Evolutionary conservation across 2,113 vertebrate species (phyloP).

Genomic region (Tretioscincus oriximinensis): DNA sequence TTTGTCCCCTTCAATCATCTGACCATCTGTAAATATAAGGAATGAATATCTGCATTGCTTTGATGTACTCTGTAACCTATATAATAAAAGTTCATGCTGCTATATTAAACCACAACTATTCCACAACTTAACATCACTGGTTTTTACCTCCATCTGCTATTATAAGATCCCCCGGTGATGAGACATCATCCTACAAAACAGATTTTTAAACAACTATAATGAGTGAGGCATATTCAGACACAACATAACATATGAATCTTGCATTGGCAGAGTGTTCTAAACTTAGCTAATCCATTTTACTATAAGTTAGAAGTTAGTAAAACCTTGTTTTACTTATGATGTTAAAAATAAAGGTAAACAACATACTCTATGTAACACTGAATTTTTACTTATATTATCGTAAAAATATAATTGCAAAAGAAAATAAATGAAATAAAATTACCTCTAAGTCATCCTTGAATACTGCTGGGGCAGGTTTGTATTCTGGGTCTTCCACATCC

Average conservation of each 20-base stretch:
- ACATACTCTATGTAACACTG: not conserved
- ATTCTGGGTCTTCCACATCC: conserved; percentile 97
- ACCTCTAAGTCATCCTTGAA: conserved; percentile 98
- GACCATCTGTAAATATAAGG: conserved; percentile 73
- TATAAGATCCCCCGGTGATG: conserved; percentile 93
- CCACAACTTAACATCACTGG: not conserved
- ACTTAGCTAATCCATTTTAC: not conserved
- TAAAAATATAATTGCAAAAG: not conserved
- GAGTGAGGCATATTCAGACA: not conserved
- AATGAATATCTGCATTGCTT: not conserved
- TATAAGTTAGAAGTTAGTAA: not conserved
- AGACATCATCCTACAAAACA: conserved; percentile 84
- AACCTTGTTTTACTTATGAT: not conserved
- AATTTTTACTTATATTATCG: not conserved
- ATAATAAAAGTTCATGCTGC: not conserved
- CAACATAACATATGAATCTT: not conserved
- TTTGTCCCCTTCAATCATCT: conserved; percentile 81
- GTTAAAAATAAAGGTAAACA: not conserved
- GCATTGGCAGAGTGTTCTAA: not conserved
- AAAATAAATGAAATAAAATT: conserved; percentile 39
- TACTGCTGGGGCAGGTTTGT: conserved; percentile 94
- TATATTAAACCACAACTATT: conserved; percentile 7
- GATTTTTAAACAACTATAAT: conserved; percentile 19
- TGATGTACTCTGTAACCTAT: not conserved
- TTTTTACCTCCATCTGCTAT: conserved; percentile 87